phyloP scores from a whole-genome alignment of 2,888 invertebrate species.

The Polydrusus tereticollis region DNA sequence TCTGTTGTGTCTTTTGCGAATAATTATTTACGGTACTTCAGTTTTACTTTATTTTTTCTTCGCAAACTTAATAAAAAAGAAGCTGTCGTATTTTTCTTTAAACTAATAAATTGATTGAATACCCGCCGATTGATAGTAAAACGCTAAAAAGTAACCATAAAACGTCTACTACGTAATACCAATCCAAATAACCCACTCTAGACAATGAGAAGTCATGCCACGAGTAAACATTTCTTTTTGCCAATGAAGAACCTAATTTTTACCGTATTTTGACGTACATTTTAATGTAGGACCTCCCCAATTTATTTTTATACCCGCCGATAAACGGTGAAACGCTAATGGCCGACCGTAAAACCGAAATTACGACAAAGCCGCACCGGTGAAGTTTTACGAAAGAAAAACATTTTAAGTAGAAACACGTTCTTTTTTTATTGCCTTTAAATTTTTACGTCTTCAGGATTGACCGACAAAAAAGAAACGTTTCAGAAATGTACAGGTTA shows the following conservation, averaged over 20 bases:
- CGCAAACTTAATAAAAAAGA: too few species aligned
- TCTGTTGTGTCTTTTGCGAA: too few species aligned
- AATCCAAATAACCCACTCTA: too few species aligned
- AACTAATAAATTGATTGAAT: too few species aligned
- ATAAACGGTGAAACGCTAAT: constrained; percentile 25
- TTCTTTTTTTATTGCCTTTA: constrained; percentile 30
- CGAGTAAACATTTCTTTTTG: too few species aligned
- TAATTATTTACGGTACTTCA: too few species aligned
- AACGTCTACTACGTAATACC: too few species aligned
- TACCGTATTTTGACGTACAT: neutral
- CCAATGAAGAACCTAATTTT: neutral
- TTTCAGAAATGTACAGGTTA: neutral
- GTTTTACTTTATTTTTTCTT: too few species aligned
- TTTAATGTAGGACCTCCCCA: neutral
- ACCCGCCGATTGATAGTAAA: too few species aligned
- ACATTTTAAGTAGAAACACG: constrained; percentile 30
- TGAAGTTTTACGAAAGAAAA: constrained; percentile 10
- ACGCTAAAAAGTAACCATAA: too few species aligned
- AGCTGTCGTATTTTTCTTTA: too few species aligned
- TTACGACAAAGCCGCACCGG: constrained; percentile 12
- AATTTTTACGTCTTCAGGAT: constrained; percentile 32
- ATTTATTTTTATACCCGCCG: constrained; percentile 6
- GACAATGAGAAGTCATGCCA: too few species aligned
- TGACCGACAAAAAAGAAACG: constrained; percentile 26
- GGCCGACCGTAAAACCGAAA: constrained; percentile 17